Conservation (phyloP, 2,888 invertebrate genomes). For the Matsumyia berberina region DNA sequence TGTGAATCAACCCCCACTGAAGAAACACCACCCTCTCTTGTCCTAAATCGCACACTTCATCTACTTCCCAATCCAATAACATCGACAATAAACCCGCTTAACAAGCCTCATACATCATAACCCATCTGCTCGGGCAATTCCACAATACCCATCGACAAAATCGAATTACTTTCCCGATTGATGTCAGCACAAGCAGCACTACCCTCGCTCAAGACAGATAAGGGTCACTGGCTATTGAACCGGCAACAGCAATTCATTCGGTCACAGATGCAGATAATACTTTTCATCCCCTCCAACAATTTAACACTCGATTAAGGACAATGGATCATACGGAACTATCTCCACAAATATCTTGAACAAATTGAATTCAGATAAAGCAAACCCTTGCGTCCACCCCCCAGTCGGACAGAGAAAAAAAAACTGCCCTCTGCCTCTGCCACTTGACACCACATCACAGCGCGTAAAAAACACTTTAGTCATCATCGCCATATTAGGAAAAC, state of each 20-base stretch:
- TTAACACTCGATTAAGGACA: constrained; percentile 67
- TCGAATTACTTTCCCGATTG: constrained; percentile 68
- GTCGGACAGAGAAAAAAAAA: constrained; percentile 14
- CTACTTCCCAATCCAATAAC: constrained; percentile 11
- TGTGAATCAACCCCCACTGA: not conserved
- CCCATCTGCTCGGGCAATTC: constrained; percentile 68
- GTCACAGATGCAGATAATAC: constrained; percentile 75
- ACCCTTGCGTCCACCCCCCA: constrained; percentile 35
- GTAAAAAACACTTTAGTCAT: constrained; percentile 72
- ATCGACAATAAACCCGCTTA: constrained; percentile 40
- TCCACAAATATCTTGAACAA: constrained; percentile 59
- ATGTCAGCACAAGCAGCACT: constrained; percentile 34
- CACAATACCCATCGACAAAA: constrained; percentile 64
- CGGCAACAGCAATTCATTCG: constrained; percentile 65
- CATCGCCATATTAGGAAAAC: constrained; percentile 67
- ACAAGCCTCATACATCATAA: constrained; percentile 57
- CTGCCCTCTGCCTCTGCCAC: constrained; percentile 54
- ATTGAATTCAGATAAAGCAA: constrained; percentile 53
- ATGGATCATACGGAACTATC: constrained; percentile 51
- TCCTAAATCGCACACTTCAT: not conserved
- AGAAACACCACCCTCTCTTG: not conserved
- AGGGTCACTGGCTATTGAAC: constrained; percentile 71
- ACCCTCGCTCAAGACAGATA: constrained; percentile 47
- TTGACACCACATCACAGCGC: constrained; percentile 70
- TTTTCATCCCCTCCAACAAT: constrained; percentile 48